Percentiles rank a stretch among this genome's conserved stretches.
Evolutionary conservation across 37 sponge, comb jelly and placozoan species (phyloP).

Genomic region (Chondrosia reniformis): DNA sequence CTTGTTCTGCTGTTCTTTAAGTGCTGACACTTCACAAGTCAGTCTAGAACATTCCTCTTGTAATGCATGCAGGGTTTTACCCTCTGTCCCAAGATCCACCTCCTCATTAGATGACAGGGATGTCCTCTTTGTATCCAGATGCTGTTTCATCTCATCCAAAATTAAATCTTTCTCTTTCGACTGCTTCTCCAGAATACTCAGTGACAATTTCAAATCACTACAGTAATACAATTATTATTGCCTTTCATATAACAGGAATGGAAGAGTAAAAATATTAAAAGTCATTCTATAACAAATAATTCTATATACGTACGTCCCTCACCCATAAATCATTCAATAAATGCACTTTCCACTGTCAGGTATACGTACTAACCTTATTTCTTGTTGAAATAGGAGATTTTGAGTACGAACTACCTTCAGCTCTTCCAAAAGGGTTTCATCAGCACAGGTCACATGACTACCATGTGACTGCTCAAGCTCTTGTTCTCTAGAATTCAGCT

Average conservation of each 20-base stretch:
- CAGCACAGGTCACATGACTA: not conserved
- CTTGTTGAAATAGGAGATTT: conserved; percentile 1
- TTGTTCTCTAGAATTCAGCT: not conserved
- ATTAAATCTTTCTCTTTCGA: not conserved
- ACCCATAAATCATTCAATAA: not conserved
- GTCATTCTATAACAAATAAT: not conserved
- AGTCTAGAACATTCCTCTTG: conserved; percentile 7
- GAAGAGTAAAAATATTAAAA: not conserved
- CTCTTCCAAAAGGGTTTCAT: not conserved
- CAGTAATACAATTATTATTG: not conserved
- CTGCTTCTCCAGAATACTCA: not conserved
- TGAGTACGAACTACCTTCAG: not conserved
- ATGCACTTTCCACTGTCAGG: not conserved
- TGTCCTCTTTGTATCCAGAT: not conserved
- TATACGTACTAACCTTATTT: conserved; percentile 9
- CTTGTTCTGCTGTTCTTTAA: too few relatives aligned
- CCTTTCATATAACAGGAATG: not conserved
- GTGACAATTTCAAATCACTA: conserved; percentile 11
- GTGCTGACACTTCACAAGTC: not conserved
- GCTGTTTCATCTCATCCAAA: not conserved
- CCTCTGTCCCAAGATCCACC: conserved; percentile 1
- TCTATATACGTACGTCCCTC: not conserved
- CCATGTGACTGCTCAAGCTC: not conserved
- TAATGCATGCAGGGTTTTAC: not conserved
- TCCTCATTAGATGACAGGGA: not conserved